Evolutionary conservation across 2,797 vertebrate species (phyloP).

Genomic region (Cyprinodon diabolis): DNA sequence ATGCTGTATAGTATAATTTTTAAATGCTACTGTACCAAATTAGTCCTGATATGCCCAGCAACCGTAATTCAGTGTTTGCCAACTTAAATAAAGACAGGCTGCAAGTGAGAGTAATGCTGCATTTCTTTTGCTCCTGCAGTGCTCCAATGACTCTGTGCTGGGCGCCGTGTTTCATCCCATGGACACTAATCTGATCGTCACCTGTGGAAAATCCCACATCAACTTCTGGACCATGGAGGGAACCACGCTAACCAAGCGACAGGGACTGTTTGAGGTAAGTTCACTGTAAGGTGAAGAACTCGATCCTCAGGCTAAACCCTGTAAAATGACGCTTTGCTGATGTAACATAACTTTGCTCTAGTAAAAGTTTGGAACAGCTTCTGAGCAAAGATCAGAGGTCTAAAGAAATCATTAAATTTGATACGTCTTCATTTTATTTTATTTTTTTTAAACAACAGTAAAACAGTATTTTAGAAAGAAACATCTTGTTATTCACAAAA

Average conservation of each 20-base stretch:
- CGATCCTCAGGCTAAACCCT: background rate
- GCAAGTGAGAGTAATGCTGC: background rate
- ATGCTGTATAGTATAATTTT: no score
- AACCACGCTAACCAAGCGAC: slow-evolving; percentile 85
- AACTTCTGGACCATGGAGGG: slow-evolving; percentile 92
- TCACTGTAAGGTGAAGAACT: fast-evolving
- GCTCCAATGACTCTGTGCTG: slow-evolving; percentile 90
- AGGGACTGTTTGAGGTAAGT: slow-evolving; percentile 91
- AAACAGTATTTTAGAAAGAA: no score
- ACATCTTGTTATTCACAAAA: no score
- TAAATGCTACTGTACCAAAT: no score
- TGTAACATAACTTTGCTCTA: background rate
- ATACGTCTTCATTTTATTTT: no score
- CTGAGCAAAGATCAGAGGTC: background rate
- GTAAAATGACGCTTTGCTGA: background rate
- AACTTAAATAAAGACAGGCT: background rate
- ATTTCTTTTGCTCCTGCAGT: slow-evolving; percentile 66
- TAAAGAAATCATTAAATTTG: no score
- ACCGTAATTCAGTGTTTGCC: no score
- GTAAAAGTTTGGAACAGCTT: background rate
- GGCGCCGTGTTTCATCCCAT: slow-evolving; percentile 89
- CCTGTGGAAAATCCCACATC: slow-evolving; percentile 91
- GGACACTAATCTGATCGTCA: slow-evolving; percentile 87
- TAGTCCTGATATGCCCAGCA: no score
- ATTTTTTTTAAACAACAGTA: no score